Base-by-base conservation (phyloP, 2,888 invertebrate genomes). In the Syritta pipiens region DNA sequence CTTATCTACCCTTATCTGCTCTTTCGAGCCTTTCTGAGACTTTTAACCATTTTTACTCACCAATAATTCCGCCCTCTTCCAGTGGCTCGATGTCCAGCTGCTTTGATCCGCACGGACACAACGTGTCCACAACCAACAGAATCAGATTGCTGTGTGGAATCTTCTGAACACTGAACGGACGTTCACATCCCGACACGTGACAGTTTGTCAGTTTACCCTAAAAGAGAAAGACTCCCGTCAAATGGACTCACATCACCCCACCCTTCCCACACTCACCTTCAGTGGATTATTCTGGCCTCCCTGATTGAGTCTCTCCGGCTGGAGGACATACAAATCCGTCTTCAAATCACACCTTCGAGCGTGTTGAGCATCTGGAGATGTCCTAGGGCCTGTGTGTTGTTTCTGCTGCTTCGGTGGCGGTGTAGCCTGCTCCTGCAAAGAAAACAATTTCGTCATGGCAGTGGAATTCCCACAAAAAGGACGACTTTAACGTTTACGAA, bases 91-190 rank as follows among this genome's bases (percentile, higher is more conserved):
- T 95, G 88, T 95, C 95, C 82, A 96, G 90, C 85, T 95, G 94
- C 88, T 96, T 96, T 85, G 94, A 94, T 82, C 96, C 96, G 89
- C 96, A 96, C 51, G 96, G 96, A 87, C 96, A 96, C 83, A 95
- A 89, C 17, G 95, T 96, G 88, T 97, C 96, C 84, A 96, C 96
- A 81, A 96, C 96, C 81, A 97, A 90, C 81, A 97, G 90, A 84
- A 97, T 95, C 84, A 97, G 90, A 90, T 97, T 97, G 86, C 96
- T 96, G 88, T 95, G 94, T 49, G 94, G 95, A 85, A 97, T 95
- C 90, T 96, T 96, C 86, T 96, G 96, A 63, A 96, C 96, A 90
- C 96, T 96, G 90, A 96, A 96, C 20, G 96, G 96, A 85, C 96
- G 94, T 88, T 96, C 96, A 86, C 96, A 96, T 77, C 95, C 96